Conservation (phyloP, 2,888 invertebrate genomes). For the Oligia fasciuncula region DNA sequence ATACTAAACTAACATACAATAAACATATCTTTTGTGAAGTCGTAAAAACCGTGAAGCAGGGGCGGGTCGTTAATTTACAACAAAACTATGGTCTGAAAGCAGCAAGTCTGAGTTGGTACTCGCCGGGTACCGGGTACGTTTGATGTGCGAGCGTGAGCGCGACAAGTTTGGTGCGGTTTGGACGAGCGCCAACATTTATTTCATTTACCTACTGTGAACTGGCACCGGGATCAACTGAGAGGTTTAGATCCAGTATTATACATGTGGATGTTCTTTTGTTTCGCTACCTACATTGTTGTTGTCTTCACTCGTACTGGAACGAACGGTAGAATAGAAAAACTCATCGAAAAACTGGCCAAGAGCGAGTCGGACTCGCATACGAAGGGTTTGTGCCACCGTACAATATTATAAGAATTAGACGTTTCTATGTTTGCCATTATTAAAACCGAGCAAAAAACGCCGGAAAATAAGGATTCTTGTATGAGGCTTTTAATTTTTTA, state of each 20-base stretch:
- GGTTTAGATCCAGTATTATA: neutral
- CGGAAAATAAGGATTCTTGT: no score
- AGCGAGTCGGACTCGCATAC: neutral
- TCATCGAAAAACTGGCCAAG: neutral
- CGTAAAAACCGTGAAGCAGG: neutral
- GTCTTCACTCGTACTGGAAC: neutral
- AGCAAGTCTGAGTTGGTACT: slow-evolving; percentile 15
- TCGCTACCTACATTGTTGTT: neutral
- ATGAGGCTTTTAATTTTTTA: no score
- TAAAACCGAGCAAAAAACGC: no score
- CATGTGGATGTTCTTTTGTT: slow-evolving; percentile 17
- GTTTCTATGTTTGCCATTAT: neutral
- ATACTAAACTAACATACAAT: no score
- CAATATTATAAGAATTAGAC: neutral
- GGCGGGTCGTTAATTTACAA: neutral
- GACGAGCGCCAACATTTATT: slow-evolving; percentile 46
- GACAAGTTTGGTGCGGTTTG: slow-evolving; percentile 40
- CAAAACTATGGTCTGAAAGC: neutral
- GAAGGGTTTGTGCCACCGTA: neutral
- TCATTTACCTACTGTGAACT: slow-evolving; percentile 40
- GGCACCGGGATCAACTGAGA: slow-evolving; percentile 4
- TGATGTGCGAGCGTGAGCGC: slow-evolving; percentile 23
- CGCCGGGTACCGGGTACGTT: slow-evolving; percentile 8
- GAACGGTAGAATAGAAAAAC: neutral
- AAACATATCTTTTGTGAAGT: neutral